These are phyloP conservation scores for Anolis sagrei DNA, from an alignment of 2,113 vertebrate species.

Conservation along the genomic window DNA sequence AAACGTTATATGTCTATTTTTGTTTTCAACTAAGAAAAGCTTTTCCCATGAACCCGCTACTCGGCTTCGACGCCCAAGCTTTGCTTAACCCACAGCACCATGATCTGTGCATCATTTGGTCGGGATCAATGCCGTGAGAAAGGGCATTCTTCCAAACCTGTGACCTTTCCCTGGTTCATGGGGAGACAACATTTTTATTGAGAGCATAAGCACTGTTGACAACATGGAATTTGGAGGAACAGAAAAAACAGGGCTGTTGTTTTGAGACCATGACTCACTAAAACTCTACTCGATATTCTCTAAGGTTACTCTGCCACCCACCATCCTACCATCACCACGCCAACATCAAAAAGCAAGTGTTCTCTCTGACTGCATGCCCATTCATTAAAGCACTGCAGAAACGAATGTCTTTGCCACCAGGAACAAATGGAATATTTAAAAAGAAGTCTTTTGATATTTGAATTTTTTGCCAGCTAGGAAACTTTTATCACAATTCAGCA, in stretches of 20 bases:
- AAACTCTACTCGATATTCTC: not conserved
- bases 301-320: not conserved
- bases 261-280: conserved; percentile 11
- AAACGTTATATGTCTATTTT: not conserved
- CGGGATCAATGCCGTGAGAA: not conserved
- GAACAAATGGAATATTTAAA: not conserved
- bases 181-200: conserved; percentile 1
- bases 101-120: not conserved
- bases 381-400: not conserved
- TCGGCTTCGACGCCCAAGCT: not conserved
- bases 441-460: not conserved
- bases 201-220: not conserved
- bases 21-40: not conserved
- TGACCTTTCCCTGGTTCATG: not conserved
- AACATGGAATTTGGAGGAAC: not conserved
- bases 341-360: not conserved
- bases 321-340: not conserved
- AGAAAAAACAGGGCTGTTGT: not conserved
- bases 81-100: not conserved
- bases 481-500: not conserved
- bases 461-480: not conserved
- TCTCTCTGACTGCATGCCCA: not conserved
- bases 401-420: not conserved
- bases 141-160: not conserved
- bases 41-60: not conserved